Conservation (phyloP, 2,888 invertebrate genomes). For the Dorcus parallelipipedus region DNA sequence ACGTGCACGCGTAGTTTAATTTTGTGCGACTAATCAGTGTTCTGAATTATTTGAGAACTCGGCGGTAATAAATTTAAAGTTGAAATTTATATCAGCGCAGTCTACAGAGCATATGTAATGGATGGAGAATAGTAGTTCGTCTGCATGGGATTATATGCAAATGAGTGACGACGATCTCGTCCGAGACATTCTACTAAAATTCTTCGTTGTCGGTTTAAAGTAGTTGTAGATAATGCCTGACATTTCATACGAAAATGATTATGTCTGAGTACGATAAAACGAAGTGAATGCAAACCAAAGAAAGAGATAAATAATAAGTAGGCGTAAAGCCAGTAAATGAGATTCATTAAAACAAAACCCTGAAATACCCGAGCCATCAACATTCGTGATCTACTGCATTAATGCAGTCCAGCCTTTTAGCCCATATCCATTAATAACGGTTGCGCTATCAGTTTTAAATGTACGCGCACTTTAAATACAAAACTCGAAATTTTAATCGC, state of each 20-base stretch:
- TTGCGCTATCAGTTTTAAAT: conserved; percentile 39
- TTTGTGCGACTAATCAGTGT: no score
- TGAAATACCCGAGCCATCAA: conserved; percentile 38
- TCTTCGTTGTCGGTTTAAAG: conserved; percentile 15
- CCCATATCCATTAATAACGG: conserved; percentile 40
- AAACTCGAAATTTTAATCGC: conserved; percentile 43
- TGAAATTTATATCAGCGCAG: no score
- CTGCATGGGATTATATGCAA: no score
- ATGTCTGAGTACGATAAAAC: conserved; percentile 26
- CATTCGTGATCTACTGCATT: conserved; percentile 37
- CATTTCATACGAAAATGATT: conserved; percentile 24
- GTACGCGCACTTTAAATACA: conserved; percentile 40
- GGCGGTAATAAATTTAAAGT: no score
- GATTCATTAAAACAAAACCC: conserved; percentile 40
- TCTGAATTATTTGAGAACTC: no score
- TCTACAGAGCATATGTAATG: no score
- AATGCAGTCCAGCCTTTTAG: conserved; percentile 32
- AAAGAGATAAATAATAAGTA: conserved; percentile 26
- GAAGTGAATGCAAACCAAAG: conserved; percentile 23
- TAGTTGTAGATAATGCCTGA: conserved; percentile 17
- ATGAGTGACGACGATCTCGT: no score
- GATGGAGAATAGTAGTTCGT: no score
- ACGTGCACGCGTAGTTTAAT: no score
- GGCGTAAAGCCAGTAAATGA: conserved; percentile 37
- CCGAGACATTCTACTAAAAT: not conserved